Base-by-base conservation (phyloP, 2,888 invertebrate genomes). In the Tetramorium bicarinatum region DNA sequence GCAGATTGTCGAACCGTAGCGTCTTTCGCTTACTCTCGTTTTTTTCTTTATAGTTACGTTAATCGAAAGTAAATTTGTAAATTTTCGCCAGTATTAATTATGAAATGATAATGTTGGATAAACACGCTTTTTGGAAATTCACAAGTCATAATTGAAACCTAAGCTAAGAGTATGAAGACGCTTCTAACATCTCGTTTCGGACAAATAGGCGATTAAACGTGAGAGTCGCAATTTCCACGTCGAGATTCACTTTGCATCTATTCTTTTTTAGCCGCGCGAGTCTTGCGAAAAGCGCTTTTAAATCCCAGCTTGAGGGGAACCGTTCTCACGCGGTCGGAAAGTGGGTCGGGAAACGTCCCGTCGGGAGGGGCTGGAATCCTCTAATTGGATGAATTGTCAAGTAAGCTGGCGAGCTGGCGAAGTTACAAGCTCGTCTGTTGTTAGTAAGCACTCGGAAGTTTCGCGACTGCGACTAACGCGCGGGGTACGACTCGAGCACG, bases 341-440 rank as follows among this genome's bases (percentile, higher is more conserved):
- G 29, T 49, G 69, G 85, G 41, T 74, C 76, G 69, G 69, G 13
- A 11, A 71, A 64, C 56, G 41, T 34, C 25, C 54, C 41, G 69
- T 64, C 29, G 69, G 29, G 9, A 49, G n/a, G 41, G 47, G 44
- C 15, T 83, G 80, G 82, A 89, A 86, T 89, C 77, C 86, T 85
- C 82, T 89, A 89, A 89, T 89, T 89, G 86, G 89, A 89, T 75
- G 85, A 89, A 82, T 86, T 75, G 89, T 87, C 86, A 61, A 89
- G 88, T 67, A 84, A 77, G 71, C 76, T 21, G 44, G 34, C 61
- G 76, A 74, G 25, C 29, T 34, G 29, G 29, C 59, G 61, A 86
- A 89, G 83, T 89, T 84, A 69, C 82, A 86, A 83, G 54, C 89
- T 61, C 77, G 82, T 66, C 52, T 85, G 61, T 80, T 83, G 89